Conservation (phyloP, 1,140 invertebrate species). For the Mactra quadrangularis region DNA sequence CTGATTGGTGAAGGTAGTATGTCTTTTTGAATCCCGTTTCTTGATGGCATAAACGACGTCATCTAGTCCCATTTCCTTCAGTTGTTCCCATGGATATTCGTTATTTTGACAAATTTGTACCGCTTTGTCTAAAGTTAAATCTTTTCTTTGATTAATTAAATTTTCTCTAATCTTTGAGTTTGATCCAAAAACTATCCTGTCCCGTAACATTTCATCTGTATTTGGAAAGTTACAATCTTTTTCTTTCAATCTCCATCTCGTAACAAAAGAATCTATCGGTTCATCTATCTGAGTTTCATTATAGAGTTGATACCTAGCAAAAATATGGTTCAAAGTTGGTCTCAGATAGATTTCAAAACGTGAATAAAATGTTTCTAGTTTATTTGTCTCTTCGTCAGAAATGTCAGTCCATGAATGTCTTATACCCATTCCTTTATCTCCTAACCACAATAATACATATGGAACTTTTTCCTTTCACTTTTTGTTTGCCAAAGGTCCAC, state of each 20-base stretch:
- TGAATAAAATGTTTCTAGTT: slow-evolving; percentile 1
- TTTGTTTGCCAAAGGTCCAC: not conserved
- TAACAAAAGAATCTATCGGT: too few species aligned
- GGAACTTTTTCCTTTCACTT: not conserved
- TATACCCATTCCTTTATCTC: not conserved
- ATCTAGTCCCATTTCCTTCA: not conserved
- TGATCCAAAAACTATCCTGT: not conserved
- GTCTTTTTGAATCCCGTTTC: not conserved
- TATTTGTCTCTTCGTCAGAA: not conserved
- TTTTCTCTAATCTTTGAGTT: not conserved
- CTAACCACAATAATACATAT: not conserved
- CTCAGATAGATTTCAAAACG: too few species aligned
- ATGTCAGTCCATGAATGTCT: not conserved
- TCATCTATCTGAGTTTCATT: too few species aligned
- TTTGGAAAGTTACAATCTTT: too few species aligned
- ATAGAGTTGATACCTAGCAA: too few species aligned
- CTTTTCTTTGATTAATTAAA: not conserved
- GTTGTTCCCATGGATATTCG: not conserved
- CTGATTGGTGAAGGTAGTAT: too few species aligned
- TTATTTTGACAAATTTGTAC: not conserved
- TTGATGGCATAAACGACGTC: not conserved
- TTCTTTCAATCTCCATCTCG: too few species aligned
- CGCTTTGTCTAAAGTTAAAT: too few species aligned
- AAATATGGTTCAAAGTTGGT: not conserved
- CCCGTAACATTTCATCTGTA: too few species aligned